A percentile compares a stretch with the other conserved stretches of the same genome.
Conservation (phyloP, 2,888 invertebrate genomes). For the Eulithis testata region DNA sequence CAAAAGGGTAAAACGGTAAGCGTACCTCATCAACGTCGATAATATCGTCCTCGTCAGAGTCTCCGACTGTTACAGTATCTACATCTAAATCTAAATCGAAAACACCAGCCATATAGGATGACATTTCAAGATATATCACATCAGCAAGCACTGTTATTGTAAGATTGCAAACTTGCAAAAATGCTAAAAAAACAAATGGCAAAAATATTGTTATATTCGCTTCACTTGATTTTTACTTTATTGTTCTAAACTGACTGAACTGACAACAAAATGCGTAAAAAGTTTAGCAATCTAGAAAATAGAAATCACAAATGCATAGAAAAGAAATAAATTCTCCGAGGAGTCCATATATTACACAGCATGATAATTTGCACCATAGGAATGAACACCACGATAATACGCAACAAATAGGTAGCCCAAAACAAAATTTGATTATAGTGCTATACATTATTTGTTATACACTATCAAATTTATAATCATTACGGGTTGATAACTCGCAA, state of each 20-base stretch:
- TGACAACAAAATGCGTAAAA: too few species aligned
- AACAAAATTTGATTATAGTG: too few species aligned
- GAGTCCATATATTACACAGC: too few species aligned
- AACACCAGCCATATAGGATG: constrained; percentile 92
- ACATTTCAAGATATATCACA: constrained; percentile 82
- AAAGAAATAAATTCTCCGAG: neutral
- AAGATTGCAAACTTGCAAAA: constrained; percentile 15
- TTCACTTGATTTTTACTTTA: neutral
- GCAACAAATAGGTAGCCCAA: too few species aligned
- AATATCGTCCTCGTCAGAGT: constrained; percentile 95
- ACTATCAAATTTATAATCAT: too few species aligned
- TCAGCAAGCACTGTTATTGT: constrained; percentile 64
- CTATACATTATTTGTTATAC: too few species aligned
- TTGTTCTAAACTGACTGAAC: constrained; percentile 8
- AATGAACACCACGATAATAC: too few species aligned
- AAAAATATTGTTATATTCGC: neutral
- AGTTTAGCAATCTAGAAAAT: constrained; percentile 3
- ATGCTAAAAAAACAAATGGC: constrained; percentile 11
- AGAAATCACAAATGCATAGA: too few species aligned
- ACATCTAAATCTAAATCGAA: constrained; percentile 95
- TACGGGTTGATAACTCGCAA: too few species aligned
- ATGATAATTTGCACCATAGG: too few species aligned
- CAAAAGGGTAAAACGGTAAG: constrained; percentile 38
- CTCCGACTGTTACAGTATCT: constrained; percentile 86
- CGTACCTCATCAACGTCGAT: constrained; percentile 94